These are phyloP conservation scores for Gracilinanus agilis DNA, from an alignment of 2,113 vertebrate genomes.

Conservation along the genomic window DNA sequence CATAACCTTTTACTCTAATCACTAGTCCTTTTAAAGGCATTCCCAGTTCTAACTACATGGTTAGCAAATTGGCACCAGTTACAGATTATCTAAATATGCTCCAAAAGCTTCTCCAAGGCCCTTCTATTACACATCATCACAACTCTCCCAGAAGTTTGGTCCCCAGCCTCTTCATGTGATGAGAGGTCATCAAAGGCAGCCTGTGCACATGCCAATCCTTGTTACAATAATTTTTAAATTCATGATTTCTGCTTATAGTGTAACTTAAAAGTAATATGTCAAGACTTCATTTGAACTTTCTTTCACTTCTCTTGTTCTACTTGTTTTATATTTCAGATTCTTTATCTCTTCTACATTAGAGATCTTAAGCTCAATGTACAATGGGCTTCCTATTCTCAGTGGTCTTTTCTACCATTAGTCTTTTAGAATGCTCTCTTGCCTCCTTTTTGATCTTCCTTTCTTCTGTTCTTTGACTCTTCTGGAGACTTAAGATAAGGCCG, in stretches of 20 bases:
- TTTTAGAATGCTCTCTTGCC: not conserved
- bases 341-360: not conserved
- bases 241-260: not conserved
- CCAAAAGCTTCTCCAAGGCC: not conserved
- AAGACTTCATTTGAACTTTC: not conserved
- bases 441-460: not conserved
- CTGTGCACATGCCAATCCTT: not conserved
- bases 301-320: not conserved
- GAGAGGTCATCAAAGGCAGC: not conserved
- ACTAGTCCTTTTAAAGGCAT: not conserved
- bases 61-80: not conserved
- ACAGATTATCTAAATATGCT: not conserved
- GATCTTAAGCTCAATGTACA: not conserved
- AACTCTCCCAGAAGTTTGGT: not conserved
- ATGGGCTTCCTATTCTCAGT: not conserved
- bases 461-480: not conserved
- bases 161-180: not conserved
- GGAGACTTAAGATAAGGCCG: not conserved
- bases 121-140: not conserved
- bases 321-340: not conserved
- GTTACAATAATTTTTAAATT: not conserved
- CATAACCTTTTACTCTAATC: not conserved
- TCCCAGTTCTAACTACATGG: not conserved
- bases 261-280: not conserved
- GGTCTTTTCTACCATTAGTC: not conserved